These are phyloP conservation scores for Drosophila mimica DNA, from an alignment of 2,888 invertebrate genomes.

Conservation along the genomic window DNA sequence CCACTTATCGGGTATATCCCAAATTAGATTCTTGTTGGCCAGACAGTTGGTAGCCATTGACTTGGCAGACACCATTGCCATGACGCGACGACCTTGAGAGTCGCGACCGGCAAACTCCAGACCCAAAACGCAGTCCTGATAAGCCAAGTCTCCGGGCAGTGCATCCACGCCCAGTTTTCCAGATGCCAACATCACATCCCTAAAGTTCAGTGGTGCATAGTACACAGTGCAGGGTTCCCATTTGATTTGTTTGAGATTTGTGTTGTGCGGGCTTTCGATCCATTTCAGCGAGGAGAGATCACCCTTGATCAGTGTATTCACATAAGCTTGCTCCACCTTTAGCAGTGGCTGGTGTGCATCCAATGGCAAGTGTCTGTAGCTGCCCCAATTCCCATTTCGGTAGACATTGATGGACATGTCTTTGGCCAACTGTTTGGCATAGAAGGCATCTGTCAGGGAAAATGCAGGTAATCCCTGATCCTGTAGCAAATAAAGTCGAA, in stretches of 20 bases:
- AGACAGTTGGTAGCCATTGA: constrained; percentile 96
- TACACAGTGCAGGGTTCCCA: constrained; percentile 94
- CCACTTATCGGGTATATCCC: constrained; percentile 95
- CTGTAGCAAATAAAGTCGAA: constrained; percentile 90
- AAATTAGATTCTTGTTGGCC: constrained; percentile 92
- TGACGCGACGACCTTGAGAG: constrained; percentile 90
- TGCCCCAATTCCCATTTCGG: constrained; percentile 93
- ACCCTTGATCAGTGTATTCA: constrained; percentile 96
- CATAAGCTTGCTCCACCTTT: constrained; percentile 96
- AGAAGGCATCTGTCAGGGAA: constrained; percentile 86
- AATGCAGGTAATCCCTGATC: constrained; percentile 88
- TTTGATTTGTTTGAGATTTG: constrained; percentile 84
- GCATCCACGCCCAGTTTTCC: constrained; percentile 99
- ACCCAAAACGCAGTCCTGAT: constrained; percentile 96
- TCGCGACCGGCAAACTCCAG: constrained; percentile 97
- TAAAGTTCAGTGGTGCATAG: constrained; percentile 98
- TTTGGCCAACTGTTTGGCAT: constrained; percentile 88
- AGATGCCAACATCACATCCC: constrained; percentile 98
- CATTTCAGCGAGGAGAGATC: constrained; percentile 96
- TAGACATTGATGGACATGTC: constrained; percentile 95
- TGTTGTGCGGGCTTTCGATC: constrained; percentile 94
- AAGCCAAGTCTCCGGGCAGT: constrained; percentile 94
- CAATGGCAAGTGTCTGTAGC: constrained; percentile 91
- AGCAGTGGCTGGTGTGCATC: constrained; percentile 85
- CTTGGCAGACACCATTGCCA: constrained; percentile 96